Evolutionary conservation across 35 echinoderm and acorn worm genomes (phyloP).

Genomic region (Ptychodera flava): DNA sequence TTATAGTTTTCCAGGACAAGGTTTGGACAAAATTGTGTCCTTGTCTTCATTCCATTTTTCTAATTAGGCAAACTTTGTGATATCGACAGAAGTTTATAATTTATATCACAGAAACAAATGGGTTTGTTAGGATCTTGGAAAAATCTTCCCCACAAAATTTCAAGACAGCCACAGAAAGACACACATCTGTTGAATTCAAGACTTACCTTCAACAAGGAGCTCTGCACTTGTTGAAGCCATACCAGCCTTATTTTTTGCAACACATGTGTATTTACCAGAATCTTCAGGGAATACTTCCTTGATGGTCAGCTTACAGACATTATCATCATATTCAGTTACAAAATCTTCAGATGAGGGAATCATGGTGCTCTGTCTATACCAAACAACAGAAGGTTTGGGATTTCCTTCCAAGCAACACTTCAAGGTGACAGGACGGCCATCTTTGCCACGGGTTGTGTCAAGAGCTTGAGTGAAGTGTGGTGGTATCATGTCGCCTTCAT

Average conservation of each 20-base stretch:
- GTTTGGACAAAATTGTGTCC: too few relatives aligned
- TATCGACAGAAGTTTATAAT: too few relatives aligned
- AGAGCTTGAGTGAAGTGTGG: conserved; percentile 72
- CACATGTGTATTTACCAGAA: conserved; percentile 97
- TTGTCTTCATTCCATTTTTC: too few relatives aligned
- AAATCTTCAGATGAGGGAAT: conserved; percentile 87
- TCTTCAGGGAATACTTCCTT: conserved; percentile 85
- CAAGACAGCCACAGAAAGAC: too few relatives aligned
- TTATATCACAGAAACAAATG: too few relatives aligned
- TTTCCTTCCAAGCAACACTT: conserved; percentile 71
- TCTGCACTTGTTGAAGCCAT: conserved; percentile 77
- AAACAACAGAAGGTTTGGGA: conserved; percentile 79
- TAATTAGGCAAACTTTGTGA: too few relatives aligned
- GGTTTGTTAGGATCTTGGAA: too few relatives aligned
- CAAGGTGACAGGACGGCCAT: conserved; percentile 63
- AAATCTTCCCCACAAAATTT: too few relatives aligned
- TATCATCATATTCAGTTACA: conserved; percentile 61
- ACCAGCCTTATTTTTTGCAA: conserved; percentile 89
- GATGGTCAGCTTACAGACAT: conserved; percentile 49
- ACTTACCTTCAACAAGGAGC: conserved; percentile 87
- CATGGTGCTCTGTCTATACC: conserved; percentile 94
- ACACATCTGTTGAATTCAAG: too few relatives aligned
- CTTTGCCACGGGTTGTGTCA: conserved; percentile 64
- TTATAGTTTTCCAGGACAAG: too few relatives aligned
- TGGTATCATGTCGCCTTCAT: conserved; percentile 53